phyloP scores from a whole-genome alignment of 2,888 invertebrate genomes.

The Eupithecia insigniata region DNA sequence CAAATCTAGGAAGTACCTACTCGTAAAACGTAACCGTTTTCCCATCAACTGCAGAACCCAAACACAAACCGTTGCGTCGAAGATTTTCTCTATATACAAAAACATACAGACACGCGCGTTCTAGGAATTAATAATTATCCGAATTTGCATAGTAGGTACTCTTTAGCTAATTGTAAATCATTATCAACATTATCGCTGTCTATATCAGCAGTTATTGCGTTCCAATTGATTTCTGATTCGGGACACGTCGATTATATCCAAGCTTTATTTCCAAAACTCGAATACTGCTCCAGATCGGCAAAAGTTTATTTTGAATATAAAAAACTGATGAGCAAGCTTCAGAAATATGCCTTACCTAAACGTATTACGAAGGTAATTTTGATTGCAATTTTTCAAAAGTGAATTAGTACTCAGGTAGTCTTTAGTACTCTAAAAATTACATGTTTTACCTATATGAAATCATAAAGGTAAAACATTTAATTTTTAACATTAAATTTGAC shows the following conservation, averaged over 20 bases:
- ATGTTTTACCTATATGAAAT: too few species aligned
- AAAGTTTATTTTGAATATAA: too few species aligned
- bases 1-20: neutral
- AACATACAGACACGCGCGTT: constrained; percentile 49
- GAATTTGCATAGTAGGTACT: constrained; percentile 58
- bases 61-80: constrained; percentile 47
- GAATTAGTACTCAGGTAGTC: too few species aligned
- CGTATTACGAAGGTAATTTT: too few species aligned
- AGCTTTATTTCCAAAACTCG: neutral
- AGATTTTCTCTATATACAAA: constrained; percentile 62
- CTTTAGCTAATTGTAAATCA: constrained; percentile 49
- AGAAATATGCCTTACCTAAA: too few species aligned
- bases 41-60: constrained; percentile 35
- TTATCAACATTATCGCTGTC: constrained; percentile 42
- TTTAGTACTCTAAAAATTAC: too few species aligned
- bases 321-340: too few species aligned
- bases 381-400: too few species aligned
- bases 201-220: constrained; percentile 20
- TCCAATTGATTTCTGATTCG: constrained; percentile 8
- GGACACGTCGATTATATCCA: neutral
- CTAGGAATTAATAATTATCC: constrained; percentile 58
- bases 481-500: too few species aligned
- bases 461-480: too few species aligned
- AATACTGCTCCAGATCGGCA: neutral
- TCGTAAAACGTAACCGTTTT: constrained; percentile 9